Conservation (phyloP, 1,140 invertebrate genomes). For the silkworm (Bombyx mori) region ASM3026992v2 NC_085131.1:6171501-6172000, state of each 20-base stretch:
- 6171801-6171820: too few relatives aligned
- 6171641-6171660: constrained; percentile 89
- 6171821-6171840: too few relatives aligned
- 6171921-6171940: not conserved
- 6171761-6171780: too few relatives aligned
- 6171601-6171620: constrained; percentile 83
- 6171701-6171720: too few relatives aligned
- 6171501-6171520: too few relatives aligned
- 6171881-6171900: too few relatives aligned
- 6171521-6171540: not conserved
- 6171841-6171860: too few relatives aligned
- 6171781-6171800: too few relatives aligned
- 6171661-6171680: constrained; percentile 91
- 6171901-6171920: not conserved
- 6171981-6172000: too few relatives aligned
- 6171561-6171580: constrained; percentile 67
- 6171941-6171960: not conserved
- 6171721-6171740: not conserved
- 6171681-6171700: constrained; percentile 77
- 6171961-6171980: not conserved
- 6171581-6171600: constrained; percentile 77
- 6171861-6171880: too few relatives aligned
- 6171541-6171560: not conserved
- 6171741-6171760: too few relatives aligned
- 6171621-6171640: constrained; percentile 85